phyloP scores from a whole-genome alignment of 2,797 vertebrate genomes.

The Ataeniobius toweri region DNA sequence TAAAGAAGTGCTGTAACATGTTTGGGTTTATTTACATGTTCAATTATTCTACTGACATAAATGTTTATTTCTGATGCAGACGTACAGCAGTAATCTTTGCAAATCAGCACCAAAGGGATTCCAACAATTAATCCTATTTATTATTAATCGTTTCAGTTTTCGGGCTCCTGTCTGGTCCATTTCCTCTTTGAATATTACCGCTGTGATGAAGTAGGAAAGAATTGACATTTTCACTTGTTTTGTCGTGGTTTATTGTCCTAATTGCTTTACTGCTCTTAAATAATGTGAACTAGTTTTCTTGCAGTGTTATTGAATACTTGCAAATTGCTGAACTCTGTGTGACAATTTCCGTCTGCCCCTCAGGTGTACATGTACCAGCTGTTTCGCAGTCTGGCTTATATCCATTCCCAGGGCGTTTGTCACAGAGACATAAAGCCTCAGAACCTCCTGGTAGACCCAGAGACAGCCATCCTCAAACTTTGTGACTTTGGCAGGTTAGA shows the following conservation, averaged over 20 bases:
- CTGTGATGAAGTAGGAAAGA: background rate
- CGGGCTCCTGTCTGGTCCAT: background rate
- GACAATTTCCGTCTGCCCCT: conserved; percentile 8
- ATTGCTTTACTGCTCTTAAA: background rate
- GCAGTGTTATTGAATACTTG: background rate
- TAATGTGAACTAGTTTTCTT: background rate
- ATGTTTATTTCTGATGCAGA: background rate
- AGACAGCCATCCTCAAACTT: conserved; percentile 93
- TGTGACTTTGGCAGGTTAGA: conserved; percentile 94
- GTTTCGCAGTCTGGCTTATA: conserved; percentile 95
- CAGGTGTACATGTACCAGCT: conserved; percentile 95
- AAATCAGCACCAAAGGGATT: background rate
- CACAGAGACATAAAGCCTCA: conserved; percentile 97
- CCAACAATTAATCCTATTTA: background rate
- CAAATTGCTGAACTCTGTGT: conserved; percentile 12
- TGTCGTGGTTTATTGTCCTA: background rate
- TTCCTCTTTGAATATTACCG: background rate
- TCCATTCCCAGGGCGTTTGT: conserved; percentile 96
- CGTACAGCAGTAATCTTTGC: background rate
- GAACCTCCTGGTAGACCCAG: conserved; percentile 94
- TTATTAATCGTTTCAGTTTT: background rate
- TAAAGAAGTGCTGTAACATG: background rate
- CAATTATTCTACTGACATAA: background rate
- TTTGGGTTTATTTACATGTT: background rate
- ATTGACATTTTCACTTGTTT: background rate